Evolutionary conservation across 2,888 invertebrate species (phyloP), one percentile per base, ranked within the genome.

Genomic region (Cephus sareptanus): DNA sequence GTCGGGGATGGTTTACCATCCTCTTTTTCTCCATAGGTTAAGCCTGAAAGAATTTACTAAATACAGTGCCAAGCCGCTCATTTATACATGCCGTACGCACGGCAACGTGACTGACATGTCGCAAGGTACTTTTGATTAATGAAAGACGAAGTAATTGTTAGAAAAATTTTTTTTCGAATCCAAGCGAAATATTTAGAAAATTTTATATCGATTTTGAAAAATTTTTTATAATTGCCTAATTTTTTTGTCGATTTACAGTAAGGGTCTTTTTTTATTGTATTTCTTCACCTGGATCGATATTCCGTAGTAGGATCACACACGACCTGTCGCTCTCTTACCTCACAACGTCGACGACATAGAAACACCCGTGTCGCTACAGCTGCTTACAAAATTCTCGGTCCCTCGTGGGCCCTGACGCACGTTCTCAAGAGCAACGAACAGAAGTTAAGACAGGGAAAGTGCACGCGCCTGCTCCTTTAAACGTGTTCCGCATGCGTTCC

Each of bases 401-500:
- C 30, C 34, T 34, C 74, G 23, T 74, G 23, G 74, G 35, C n/a
- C 74, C 35, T 34, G 35, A 34, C 74, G 74, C 74, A 11, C 74
- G 35, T 34, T n/a, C 31, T 56, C 23, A 56, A 56, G 40, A 71
- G 71, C 34, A 30, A 74, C 35, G 74, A 12, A 33, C 33, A 35
- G 74, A 34, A 34, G 35, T 23, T 35, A 74, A 34, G 74, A 34
- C 23, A 74, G 86, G 85, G 87, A 87, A 87, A 87, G 86, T 87
- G 83, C 35, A 34, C 74, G 34, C 35, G 74, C 34, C 35, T 33
- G 33, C 23, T 13, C n/a, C 74, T 80, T 56, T 73, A 84, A 88
- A 87, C 88, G 87, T 88, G 87, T 85, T 76, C 83, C 76, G 87
- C 84, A 87, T 88, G 82, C 74, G 74, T 77, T 81, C 76, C 74